Percentiles rank a stretch among this genome's conserved stretches.
Evolutionary conservation across 2,797 vertebrate species (phyloP).

Genomic region (Macroramphosus scolopax): DNA sequence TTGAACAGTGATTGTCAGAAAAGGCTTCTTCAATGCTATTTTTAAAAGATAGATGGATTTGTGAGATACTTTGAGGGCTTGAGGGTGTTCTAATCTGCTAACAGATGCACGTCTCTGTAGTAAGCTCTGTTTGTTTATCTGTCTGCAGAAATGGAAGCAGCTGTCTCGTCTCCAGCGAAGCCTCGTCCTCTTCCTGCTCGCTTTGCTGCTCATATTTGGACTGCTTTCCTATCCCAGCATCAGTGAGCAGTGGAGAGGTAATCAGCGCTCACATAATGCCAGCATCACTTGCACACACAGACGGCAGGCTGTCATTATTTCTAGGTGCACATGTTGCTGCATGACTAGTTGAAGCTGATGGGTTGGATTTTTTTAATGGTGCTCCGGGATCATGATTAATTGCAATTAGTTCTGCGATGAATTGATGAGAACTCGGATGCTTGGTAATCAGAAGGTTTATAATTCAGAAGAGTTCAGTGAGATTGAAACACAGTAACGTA

Average conservation of each 20-base stretch:
- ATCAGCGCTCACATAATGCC: neutral
- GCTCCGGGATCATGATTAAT: too few species aligned
- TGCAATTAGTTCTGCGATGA: too few species aligned
- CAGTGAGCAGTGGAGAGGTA: constrained; percentile 84
- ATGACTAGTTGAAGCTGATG: constrained; percentile 9
- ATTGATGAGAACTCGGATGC: too few species aligned
- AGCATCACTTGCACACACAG: neutral
- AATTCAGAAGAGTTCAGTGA: too few species aligned
- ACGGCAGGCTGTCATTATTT: constrained; percentile 3
- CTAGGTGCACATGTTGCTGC: neutral
- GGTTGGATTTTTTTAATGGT: too few species aligned
- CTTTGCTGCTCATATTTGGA: constrained; percentile 81
- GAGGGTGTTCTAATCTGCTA: neutral
- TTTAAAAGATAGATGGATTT: constrained; percentile 5
- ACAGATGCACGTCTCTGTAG: constrained; percentile 4
- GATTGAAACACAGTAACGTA: too few species aligned
- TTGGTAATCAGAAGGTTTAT: too few species aligned
- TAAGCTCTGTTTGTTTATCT: constrained; percentile 28
- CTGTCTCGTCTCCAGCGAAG: constrained; percentile 92
- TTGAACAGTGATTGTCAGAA: neutral
- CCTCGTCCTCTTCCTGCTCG: constrained; percentile 84
- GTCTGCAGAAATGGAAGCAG: constrained; percentile 94
- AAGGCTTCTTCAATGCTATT: neutral
- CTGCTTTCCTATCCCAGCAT: constrained; percentile 81
- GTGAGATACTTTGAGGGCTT: too few species aligned